Conservation (phyloP, 35 echinoderm and acorn worm genomes). For the Strongylocentrotus purpuratus region DNA sequence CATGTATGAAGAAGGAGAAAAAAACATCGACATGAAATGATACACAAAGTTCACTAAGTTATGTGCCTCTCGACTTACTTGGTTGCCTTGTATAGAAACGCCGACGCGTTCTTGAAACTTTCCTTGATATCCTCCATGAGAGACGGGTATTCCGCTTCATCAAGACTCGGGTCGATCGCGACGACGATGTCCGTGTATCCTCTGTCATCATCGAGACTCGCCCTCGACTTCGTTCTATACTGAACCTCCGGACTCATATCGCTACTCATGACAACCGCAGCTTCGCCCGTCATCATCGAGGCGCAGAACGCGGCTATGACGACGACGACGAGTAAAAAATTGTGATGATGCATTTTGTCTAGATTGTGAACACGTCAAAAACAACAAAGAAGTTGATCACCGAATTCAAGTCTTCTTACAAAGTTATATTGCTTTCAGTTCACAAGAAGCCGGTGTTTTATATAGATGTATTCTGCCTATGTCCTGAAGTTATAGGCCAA, state of each 20-base stretch:
- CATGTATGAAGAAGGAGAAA: too few species aligned
- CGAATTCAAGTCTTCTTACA: too few species aligned
- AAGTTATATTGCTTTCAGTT: too few species aligned
- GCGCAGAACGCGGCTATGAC: background rate
- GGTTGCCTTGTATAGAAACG: background rate
- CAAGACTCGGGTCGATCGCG: background rate
- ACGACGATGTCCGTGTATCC: slow-evolving; percentile 5
- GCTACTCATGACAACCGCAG: background rate
- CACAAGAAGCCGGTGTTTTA: too few species aligned
- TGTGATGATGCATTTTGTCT: background rate
- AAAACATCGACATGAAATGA: too few species aligned
- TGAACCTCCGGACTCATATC: background rate
- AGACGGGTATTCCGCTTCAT: background rate
- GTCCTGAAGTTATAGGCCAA: too few species aligned
- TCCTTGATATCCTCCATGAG: background rate
- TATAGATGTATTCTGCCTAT: too few species aligned
- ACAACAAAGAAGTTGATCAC: too few species aligned
- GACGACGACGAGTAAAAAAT: background rate
- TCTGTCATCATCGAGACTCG: background rate
- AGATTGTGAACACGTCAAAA: too few species aligned
- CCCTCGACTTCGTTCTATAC: background rate
- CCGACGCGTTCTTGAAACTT: background rate
- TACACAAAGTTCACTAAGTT: too few species aligned
- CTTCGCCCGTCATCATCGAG: background rate
- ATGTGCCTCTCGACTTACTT: background rate